Evolutionary conservation across 2,888 invertebrate genomes (phyloP), one percentile per base, ranked within the genome.

Genomic region (Sialis fuliginosa): DNA sequence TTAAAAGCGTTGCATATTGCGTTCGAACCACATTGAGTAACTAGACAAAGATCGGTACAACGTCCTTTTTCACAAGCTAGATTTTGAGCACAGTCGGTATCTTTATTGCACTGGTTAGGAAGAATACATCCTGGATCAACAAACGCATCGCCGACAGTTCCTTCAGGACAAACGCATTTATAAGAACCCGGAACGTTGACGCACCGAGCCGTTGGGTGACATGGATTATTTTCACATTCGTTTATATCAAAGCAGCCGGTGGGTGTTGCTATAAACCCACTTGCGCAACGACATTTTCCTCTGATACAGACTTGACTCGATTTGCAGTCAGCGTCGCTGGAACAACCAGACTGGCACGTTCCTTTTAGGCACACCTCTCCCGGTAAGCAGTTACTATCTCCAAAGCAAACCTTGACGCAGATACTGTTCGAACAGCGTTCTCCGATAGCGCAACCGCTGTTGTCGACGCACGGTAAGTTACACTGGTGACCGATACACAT

Each of bases 331-430:
- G 78, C 72, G 60, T 88, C 86, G 0, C 77, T 73, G 50, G 80
- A 77, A 59, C 92, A 92, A 6, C 92, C 92, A 3, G 81, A 74
- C 57, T 82, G 76, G 58, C 92, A 92, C 39, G 79, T 72, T 46
- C 90, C 89, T 52, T 70, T 68, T 50, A 78, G 77, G 55, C 92
- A 91, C 49, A 91, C 79, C 68, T 92, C 91, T 44, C 91, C 91
- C 2, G 86, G 82, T 55, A 90, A 69, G 57, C 92, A 92, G 59
- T 91, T 92, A 57, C 84, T 87, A 60, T 89, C 89, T 7, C 84
- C 80, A 59, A 88, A 89, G 60, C 91, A 91, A 34, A 90, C 77
- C 68, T 89, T 90, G 13, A 80, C 74, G 57, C 90, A 91, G 52
- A 81, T 73, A 52, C 75, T 80, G 54, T 82, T 79, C 49, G 74